Evolutionary conservation across 2,888 invertebrate genomes (phyloP).

Genomic region (Abrostola triplasia): DNA sequence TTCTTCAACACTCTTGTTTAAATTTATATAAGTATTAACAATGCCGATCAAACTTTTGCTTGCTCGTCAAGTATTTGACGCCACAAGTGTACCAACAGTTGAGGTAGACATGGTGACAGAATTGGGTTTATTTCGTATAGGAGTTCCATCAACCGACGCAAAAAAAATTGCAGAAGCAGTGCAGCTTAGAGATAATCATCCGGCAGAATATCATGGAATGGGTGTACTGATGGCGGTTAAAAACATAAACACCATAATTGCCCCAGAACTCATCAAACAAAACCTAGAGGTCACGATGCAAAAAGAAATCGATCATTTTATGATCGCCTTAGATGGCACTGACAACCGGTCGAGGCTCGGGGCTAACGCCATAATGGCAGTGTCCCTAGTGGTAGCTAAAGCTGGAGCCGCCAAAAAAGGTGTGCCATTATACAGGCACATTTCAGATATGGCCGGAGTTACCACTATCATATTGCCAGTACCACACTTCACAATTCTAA

Average conservation of each 20-base stretch:
- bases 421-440: conserved; percentile 95
- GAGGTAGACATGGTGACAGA: conserved; percentile 96
- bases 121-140: conserved; percentile 95
- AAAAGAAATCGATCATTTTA: conserved; percentile 94
- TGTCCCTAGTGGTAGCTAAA: conserved; percentile 98
- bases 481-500: conserved; percentile 99
- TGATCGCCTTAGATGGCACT: conserved; percentile 97
- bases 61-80: conserved; percentile 99
- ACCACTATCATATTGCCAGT: conserved; percentile 97
- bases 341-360: conserved; percentile 98
- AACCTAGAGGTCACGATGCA: conserved; percentile 96
- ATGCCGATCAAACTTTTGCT: conserved; percentile 97
- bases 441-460: conserved; percentile 98
- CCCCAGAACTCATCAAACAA: conserved; percentile 93
- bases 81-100: conserved; percentile 98
- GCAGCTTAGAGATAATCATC: conserved; percentile 97
- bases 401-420: conserved; percentile 99
- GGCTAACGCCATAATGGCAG: conserved; percentile 98
- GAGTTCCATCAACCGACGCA: conserved; percentile 98
- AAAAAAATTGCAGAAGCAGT: conserved; percentile 98
- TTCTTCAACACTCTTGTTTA: conserved; percentile 2
- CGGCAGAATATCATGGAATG: conserved; percentile 96
- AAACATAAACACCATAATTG: conserved; percentile 95
- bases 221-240: conserved; percentile 96
- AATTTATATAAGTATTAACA: conserved; percentile 19